Conservation (phyloP, 2,888 invertebrate species). For the Periphyllus acericola region DNA sequence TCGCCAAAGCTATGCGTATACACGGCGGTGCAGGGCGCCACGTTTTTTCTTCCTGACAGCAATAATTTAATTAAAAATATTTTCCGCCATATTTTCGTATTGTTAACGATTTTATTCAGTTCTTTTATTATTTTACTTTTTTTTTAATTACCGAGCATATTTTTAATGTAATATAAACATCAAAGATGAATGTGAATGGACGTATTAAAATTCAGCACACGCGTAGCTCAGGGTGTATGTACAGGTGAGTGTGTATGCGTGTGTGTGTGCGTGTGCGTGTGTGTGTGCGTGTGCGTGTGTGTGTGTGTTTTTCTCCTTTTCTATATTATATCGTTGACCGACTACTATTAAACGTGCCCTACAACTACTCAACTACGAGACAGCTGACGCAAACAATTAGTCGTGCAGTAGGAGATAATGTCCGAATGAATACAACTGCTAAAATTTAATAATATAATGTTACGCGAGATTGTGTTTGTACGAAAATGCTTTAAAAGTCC, state of each 20-base stretch:
- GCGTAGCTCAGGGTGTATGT: slow-evolving; percentile 6
- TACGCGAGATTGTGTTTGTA: not conserved
- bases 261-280: not conserved
- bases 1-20: not conserved
- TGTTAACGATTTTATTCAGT: slow-evolving; percentile 51
- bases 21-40: not conserved
- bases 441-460: slow-evolving; percentile 8
- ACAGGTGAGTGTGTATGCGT: not conserved
- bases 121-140: slow-evolving; percentile 45
- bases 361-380: slow-evolving; percentile 34
- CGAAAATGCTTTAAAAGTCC: not conserved
- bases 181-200: slow-evolving; percentile 43
- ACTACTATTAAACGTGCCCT: slow-evolving; percentile 31
- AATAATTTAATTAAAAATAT: slow-evolving; percentile 62
- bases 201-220: slow-evolving; percentile 44
- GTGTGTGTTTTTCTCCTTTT: slow-evolving; percentile 1
- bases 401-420: not conserved
- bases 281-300: not conserved
- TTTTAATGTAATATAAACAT: slow-evolving; percentile 56
- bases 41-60: slow-evolving; percentile 36
- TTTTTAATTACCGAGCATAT: slow-evolving; percentile 48
- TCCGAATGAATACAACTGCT: slow-evolving; percentile 24
- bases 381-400: slow-evolving; percentile 46
- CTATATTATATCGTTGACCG: slow-evolving; percentile 43
- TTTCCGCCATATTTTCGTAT: slow-evolving; percentile 52